A percentile compares a stretch with the other conserved stretches of the same genome.
Conservation (phyloP, 2,113 vertebrate species). For the Corythaixoides concolor region DNA sequence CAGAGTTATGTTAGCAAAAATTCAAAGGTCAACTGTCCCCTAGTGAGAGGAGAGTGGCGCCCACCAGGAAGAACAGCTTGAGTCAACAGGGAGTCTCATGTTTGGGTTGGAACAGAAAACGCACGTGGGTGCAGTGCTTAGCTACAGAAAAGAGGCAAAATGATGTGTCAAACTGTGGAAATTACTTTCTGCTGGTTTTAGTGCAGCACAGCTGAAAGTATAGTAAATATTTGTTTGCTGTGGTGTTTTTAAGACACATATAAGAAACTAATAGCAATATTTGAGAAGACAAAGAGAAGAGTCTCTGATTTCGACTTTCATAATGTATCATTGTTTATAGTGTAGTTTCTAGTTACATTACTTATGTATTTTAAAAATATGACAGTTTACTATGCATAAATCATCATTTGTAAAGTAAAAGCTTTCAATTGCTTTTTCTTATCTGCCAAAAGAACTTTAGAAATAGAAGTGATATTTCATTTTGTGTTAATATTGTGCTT, state of each 20-base stretch:
- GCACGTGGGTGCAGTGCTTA: rapidly evolving
- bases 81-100: rapidly evolving
- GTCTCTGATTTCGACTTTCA: background rate
- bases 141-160: background rate
- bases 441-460: background rate
- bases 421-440: background rate
- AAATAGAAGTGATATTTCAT: background rate
- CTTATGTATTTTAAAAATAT: background rate
- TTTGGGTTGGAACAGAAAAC: background rate
- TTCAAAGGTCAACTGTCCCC: background rate
- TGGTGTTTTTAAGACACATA: background rate
- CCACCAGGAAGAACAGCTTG: background rate
- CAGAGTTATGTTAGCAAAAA: background rate
- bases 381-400: background rate
- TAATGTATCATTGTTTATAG: background rate
- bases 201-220: background rate
- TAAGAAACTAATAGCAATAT: background rate
- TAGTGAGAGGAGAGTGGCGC: background rate
- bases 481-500: background rate
- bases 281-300: background rate
- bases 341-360: background rate
- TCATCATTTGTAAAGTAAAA: background rate
- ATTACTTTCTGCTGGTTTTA: background rate
- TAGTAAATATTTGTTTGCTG: background rate
- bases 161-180: background rate